A percentile compares a stretch with the other conserved stretches of the same genome.
phyloP scores from a whole-genome alignment of 1,140 invertebrate genomes.

The Chrysopa pallens region DNA sequence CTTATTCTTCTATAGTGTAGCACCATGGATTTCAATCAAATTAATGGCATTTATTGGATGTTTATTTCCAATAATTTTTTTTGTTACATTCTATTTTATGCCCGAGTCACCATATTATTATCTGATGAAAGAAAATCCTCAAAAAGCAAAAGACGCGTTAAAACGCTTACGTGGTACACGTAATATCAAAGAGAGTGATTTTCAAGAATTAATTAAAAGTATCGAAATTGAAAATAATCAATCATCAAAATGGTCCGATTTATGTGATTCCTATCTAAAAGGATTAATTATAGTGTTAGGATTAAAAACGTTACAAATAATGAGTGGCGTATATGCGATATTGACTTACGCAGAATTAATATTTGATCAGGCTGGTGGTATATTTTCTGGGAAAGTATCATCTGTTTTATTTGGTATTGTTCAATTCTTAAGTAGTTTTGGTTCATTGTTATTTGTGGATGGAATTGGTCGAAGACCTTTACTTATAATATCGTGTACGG shows the following conservation, averaged over 20 bases:
- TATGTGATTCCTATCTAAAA: conserved; percentile 13
- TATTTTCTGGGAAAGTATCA: conserved; percentile 12
- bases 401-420: conserved; percentile 23
- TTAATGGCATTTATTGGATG: conserved; percentile 3
- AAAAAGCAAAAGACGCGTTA: conserved; percentile 28
- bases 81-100: conserved; percentile 11
- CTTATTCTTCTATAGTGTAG: neutral
- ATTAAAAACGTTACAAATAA: conserved; percentile 33
- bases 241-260: conserved; percentile 11
- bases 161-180: conserved; percentile 26
- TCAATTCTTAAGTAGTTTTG: conserved; percentile 14
- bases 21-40: neutral
- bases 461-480: conserved; percentile 24
- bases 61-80: conserved; percentile 5
- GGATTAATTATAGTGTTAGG: conserved; percentile 18
- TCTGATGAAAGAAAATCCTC: conserved; percentile 14
- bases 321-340: conserved; percentile 28
- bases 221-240: conserved; percentile 12
- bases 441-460: conserved; percentile 20
- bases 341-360: conserved; percentile 33
- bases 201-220: conserved; percentile 19
- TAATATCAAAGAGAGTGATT: conserved; percentile 20
- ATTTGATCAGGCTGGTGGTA: conserved; percentile 20
- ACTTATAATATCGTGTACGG: conserved; percentile 16
- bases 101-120: conserved; percentile 15